phyloP scores from a whole-genome alignment of 2,113 vertebrate species.

The Nematolebias whitei region DNA sequence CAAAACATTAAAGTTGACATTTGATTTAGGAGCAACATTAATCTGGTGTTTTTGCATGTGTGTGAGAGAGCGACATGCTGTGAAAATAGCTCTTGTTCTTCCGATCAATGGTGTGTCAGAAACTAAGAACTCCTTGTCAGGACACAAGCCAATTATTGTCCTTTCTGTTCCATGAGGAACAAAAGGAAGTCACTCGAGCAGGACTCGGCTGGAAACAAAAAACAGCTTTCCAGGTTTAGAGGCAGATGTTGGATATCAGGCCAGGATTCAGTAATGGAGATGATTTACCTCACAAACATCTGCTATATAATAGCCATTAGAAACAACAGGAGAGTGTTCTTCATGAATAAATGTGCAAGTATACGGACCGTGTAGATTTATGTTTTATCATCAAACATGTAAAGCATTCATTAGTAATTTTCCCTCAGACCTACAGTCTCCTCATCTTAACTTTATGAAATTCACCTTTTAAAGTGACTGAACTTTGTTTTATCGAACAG shows the following conservation, averaged over 20 bases:
- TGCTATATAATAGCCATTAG: conserved; percentile 9
- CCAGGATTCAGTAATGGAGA: conserved; percentile 32
- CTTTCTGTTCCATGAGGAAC: conserved; percentile 44
- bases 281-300: conserved; percentile 30
- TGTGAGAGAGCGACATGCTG: conserved; percentile 50
- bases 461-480: too few species aligned
- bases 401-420: too few species aligned
- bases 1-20: not conserved
- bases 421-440: too few species aligned
- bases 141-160: conserved; percentile 60
- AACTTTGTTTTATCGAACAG: too few species aligned
- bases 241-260: conserved; percentile 34
- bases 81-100: conserved; percentile 54
- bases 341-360: not conserved
- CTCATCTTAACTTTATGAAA: too few species aligned
- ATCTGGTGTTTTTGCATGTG: conserved; percentile 5
- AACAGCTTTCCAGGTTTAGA: conserved; percentile 44
- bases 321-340: not conserved
- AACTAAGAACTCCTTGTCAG: conserved; percentile 59
- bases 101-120: conserved; percentile 59
- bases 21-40: conserved; percentile 17
- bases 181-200: conserved; percentile 47
- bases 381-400: too few species aligned
- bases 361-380: too few species aligned
- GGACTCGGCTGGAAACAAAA: conserved; percentile 55